These are phyloP conservation scores for Cybosia mesomella DNA, from an alignment of 2,888 invertebrate species.

Conservation along the genomic window DNA sequence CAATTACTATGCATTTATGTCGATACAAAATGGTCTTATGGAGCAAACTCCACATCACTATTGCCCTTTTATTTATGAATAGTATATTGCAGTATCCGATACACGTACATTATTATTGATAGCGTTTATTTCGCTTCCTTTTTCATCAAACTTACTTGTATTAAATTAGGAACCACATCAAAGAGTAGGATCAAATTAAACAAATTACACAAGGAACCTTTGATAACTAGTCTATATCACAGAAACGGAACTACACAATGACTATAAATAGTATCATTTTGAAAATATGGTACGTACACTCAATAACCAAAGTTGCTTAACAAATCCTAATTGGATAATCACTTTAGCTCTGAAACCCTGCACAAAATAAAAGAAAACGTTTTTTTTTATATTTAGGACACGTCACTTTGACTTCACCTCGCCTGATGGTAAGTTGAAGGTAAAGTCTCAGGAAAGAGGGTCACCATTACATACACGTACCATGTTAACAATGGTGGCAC, in stretches of 20 bases:
- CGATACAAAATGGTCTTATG: not conserved
- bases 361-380: too few species aligned
- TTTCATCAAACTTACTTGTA: constrained; percentile 56
- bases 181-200: not conserved
- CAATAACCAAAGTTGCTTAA: too few species aligned
- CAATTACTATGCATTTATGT: too few species aligned
- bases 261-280: not conserved
- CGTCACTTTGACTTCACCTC: too few species aligned
- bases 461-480: too few species aligned
- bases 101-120: constrained; percentile 61
- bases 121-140: constrained; percentile 46
- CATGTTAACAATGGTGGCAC: too few species aligned
- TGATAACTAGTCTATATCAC: not conserved
- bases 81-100: constrained; percentile 47
- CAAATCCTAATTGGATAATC: too few species aligned
- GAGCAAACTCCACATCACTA: not conserved
- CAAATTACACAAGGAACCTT: not conserved
- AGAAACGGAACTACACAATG: not conserved
- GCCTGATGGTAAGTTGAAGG: too few species aligned
- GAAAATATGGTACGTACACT: too few species aligned
- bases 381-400: too few species aligned
- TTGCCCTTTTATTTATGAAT: constrained; percentile 38
- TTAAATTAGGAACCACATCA: not conserved
- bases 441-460: too few species aligned
- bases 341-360: too few species aligned